phyloP scores from a whole-genome alignment of 2,888 invertebrate species.

The Ashinkailepas kermadecensis region DNA sequence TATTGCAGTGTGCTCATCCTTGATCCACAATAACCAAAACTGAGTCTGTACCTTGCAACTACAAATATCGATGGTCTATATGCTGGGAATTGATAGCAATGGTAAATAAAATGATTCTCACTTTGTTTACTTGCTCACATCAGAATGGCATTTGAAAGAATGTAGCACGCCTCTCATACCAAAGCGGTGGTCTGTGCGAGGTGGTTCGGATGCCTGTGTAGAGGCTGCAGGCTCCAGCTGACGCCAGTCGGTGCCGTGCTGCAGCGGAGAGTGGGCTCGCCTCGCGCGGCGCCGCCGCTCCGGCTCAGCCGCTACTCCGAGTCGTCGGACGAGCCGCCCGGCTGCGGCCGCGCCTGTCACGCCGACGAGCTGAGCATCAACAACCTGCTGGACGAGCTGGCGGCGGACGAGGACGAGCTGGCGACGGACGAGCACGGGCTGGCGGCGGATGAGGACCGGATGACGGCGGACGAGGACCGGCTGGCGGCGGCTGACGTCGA shows the following conservation, averaged over 20 bases:
- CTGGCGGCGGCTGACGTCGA: background rate
- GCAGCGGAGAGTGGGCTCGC: too few species aligned
- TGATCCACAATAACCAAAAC: too few species aligned
- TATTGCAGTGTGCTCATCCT: too few species aligned
- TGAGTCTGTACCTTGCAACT: too few species aligned
- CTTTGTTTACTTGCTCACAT: background rate
- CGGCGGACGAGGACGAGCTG: conserved; percentile 30
- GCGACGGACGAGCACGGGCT: background rate
- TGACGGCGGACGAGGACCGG: background rate
- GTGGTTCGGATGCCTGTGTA: too few species aligned
- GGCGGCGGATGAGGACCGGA: background rate
- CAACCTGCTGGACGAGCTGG: conserved; percentile 7
- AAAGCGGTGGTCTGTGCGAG: background rate
- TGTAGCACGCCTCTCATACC: background rate
- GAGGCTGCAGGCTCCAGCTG: too few species aligned
- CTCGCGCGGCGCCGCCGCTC: too few species aligned
- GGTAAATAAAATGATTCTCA: background rate
- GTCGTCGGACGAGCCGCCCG: background rate
- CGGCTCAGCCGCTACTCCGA: conserved; percentile 2
- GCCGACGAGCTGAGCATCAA: background rate
- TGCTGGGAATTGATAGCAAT: background rate
- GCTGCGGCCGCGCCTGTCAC: background rate
- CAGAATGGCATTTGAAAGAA: background rate
- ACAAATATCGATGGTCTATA: background rate
- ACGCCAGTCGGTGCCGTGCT: too few species aligned